Conservation (phyloP, 2,888 invertebrate genomes). For the Rhodophaea formosa region DNA sequence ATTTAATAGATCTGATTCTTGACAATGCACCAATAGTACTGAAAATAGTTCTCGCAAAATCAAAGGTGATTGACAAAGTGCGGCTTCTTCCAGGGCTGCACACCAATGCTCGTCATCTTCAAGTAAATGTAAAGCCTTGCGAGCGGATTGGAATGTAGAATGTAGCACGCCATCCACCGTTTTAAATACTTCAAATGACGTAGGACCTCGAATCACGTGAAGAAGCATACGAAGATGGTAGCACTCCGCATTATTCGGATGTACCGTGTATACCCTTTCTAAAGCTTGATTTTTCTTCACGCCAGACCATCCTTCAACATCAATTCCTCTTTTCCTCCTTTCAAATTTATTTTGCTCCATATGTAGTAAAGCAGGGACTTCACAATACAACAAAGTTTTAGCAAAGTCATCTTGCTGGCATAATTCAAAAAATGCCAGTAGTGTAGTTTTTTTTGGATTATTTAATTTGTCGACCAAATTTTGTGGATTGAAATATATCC, state of each 20-base stretch:
- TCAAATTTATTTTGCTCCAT: too few species aligned
- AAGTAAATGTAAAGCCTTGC: slow-evolving; percentile 35
- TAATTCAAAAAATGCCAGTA: too few species aligned
- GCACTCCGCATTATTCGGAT: slow-evolving; percentile 21
- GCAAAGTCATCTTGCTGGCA: too few species aligned
- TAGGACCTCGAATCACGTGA: slow-evolving; percentile 24
- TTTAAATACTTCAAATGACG: slow-evolving; percentile 24
- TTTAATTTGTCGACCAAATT: too few species aligned
- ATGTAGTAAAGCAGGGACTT: too few species aligned
- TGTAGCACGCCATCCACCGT: slow-evolving; percentile 25
- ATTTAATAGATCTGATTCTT: slow-evolving; percentile 28
- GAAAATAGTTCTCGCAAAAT: slow-evolving; percentile 28
- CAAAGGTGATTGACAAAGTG: slow-evolving; percentile 26
- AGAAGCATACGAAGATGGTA: slow-evolving; percentile 26
- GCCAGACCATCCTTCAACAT: neutral
- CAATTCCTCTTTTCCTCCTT: neutral
- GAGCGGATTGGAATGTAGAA: slow-evolving; percentile 35
- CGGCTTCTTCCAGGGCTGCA: slow-evolving; percentile 34
- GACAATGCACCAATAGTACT: slow-evolving; percentile 30
- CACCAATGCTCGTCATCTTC: slow-evolving; percentile 47
- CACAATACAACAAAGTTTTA: too few species aligned
- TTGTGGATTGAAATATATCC: too few species aligned
- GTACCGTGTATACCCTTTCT: slow-evolving; percentile 16
- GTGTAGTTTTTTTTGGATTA: too few species aligned
- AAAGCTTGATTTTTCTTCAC: slow-evolving; percentile 7